Evolutionary conservation across 2,888 invertebrate genomes (phyloP).

Genomic region (Hemithea aestivaria): DNA sequence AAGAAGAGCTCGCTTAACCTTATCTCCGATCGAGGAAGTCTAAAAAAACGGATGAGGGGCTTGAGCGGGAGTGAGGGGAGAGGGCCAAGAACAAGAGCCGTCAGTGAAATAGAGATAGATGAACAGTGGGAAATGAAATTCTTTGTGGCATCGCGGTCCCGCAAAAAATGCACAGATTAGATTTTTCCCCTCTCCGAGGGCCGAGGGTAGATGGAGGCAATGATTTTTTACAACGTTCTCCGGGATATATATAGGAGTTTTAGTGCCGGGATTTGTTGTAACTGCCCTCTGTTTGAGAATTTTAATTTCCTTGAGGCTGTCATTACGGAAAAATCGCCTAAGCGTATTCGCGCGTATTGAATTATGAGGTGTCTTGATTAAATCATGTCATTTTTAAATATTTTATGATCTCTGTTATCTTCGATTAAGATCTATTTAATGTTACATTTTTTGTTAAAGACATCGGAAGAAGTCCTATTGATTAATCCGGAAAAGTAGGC

Average conservation of each 20-base stretch:
- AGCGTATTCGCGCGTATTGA: constrained; percentile 19
- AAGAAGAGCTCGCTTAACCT: constrained; percentile 75
- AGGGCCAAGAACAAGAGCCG: constrained; percentile 75
- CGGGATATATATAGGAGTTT: constrained; percentile 74
- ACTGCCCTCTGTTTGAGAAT: constrained; percentile 73
- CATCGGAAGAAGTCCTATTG: no score
- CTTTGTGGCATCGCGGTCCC: constrained; percentile 80
- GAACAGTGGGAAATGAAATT: constrained; percentile 81
- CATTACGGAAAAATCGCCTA: constrained; percentile 18
- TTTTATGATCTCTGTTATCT: no score
- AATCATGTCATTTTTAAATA: neutral
- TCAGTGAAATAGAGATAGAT: constrained; percentile 80
- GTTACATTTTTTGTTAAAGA: no score
- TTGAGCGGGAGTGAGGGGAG: constrained; percentile 41
- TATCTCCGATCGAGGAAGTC: constrained; percentile 76
- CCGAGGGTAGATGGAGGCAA: constrained; percentile 75
- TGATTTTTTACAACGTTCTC: constrained; percentile 78
- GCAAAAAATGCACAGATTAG: constrained; percentile 81
- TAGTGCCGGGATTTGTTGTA: constrained; percentile 75
- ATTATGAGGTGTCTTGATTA: constrained; percentile 15
- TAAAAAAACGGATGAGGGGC: constrained; percentile 69
- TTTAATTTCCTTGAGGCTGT: constrained; percentile 71
- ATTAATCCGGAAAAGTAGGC: no score
- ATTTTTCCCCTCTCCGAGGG: constrained; percentile 75
- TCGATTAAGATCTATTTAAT: no score